Conservation (phyloP, 2,888 invertebrate genomes). For the Macrosiphum euphorbiae region DNA sequence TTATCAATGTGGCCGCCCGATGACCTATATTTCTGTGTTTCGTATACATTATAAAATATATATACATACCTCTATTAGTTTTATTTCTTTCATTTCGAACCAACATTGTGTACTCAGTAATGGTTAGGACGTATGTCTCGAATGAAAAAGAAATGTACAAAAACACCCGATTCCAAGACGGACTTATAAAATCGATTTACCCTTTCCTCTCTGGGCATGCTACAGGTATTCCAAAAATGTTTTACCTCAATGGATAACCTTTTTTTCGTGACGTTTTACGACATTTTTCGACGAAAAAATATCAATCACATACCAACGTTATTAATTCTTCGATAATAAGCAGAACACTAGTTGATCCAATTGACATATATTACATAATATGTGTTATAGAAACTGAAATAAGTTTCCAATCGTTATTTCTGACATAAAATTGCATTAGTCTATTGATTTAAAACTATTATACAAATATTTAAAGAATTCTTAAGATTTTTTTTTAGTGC, state of each 20-base stretch:
- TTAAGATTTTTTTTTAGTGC: not conserved
- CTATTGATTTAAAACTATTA: not conserved
- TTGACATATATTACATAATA: not conserved
- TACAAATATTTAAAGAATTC: not conserved
- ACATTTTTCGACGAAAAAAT: not conserved
- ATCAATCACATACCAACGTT: not conserved
- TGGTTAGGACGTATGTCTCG: not conserved
- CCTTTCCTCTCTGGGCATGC: not conserved
- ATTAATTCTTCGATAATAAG: not conserved
- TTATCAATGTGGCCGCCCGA: not conserved
- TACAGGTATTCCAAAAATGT: not conserved
- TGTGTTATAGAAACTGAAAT: not conserved
- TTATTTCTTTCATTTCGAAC: not conserved
- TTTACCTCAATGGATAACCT: not conserved
- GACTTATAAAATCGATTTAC: not conserved
- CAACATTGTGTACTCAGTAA: not conserved
- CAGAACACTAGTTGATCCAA: not conserved
- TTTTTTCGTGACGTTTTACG: not conserved
- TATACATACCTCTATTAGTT: not conserved
- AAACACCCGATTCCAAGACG: not conserved
- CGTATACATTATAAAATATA: not conserved
- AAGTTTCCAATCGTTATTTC: not conserved
- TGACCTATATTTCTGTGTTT: constrained; percentile 11
- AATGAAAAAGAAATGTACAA: not conserved
- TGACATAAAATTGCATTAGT: not conserved